Evolutionary conservation across 2,113 vertebrate species (phyloP).

Genomic region (Donacobius atricapilla): DNA sequence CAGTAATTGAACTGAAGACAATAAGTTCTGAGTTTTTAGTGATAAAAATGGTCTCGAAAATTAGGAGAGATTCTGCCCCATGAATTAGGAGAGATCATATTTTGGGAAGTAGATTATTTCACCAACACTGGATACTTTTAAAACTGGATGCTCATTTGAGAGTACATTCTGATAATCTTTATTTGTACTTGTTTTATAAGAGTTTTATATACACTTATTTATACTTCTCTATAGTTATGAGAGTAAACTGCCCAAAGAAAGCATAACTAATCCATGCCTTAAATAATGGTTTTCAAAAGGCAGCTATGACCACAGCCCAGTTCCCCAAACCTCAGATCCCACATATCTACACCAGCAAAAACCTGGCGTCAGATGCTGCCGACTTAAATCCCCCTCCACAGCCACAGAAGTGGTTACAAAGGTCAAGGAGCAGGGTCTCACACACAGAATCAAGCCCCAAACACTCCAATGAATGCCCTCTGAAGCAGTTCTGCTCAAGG

Average conservation of each 20-base stretch:
- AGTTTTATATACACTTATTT: not conserved
- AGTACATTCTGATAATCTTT: not conserved
- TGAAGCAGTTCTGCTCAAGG: not conserved
- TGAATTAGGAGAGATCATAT: not conserved
- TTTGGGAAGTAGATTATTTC: not conserved
- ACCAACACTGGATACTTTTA: not conserved
- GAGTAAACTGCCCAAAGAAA: not conserved
- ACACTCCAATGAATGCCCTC: not conserved
- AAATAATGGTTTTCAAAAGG: not conserved
- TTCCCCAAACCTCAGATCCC: not conserved
- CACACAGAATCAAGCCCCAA: not conserved
- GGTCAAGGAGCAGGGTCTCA: not conserved
- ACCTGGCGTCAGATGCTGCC: not conserved
- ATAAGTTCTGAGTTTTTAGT: not conserved
- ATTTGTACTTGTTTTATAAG: not conserved
- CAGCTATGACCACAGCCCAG: not conserved
- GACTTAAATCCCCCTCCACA: accelerated
- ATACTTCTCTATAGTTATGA: not conserved
- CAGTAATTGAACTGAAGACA: not conserved
- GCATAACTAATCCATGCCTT: not conserved
- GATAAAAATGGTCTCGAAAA: not conserved
- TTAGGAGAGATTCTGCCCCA: too few species aligned
- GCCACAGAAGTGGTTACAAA: not conserved
- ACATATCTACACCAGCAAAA: not conserved
- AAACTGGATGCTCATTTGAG: not conserved